Evolutionary conservation across 2,113 vertebrate genomes (phyloP), one percentile per base, ranked within the genome.

Genomic region (Sinocyclocheilus grahami): DNA sequence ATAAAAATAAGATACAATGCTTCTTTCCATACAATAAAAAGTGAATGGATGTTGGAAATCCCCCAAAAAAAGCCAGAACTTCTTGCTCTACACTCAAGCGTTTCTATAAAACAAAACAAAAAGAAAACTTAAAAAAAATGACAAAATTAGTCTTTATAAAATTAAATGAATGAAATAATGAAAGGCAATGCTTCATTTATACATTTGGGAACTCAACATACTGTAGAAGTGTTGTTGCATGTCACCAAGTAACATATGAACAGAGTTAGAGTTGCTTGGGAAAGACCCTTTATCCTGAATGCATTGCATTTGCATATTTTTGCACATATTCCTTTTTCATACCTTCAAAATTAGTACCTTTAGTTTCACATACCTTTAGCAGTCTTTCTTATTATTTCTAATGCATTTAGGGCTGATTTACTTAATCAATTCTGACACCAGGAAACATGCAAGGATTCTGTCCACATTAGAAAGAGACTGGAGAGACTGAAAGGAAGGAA

Each of bases 401-500:
- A 74, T 46, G 71, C 71, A 24, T 22, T 75, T 46, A 24, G 6
- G 11, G 72, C 72, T 46, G 46, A 75, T 46, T 24, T 22, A 5
- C 39, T 75, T 46, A 46, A 46, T n/a, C 3, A 1, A 75, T 75
- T 75, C 71, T 46, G 39, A 74, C 39, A 74, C 20, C 20, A 12
- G 37, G 71, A 74, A 5, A 11, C 39, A 74, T 46, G 39, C 71
- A 10, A 46, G 69, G 3, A 74, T 69, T 37, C 30, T 74, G 71
- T 46, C 37, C 37, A n/a, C 37, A 11, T 9, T 30, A 22, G 12
- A 51, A 86, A 91, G 89, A 87, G 63, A 55, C 16, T 84, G 77
- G 71, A 60, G 80, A 89, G 22, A 62, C 79, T 86, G 79, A 90
- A 89, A 82, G 88, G 72, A 89, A 91, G 83, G 89, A 82, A 84